These are phyloP conservation scores for Vanessa tameamea DNA, from an alignment of 1,140 invertebrate species.

Conservation along the genomic window DNA sequence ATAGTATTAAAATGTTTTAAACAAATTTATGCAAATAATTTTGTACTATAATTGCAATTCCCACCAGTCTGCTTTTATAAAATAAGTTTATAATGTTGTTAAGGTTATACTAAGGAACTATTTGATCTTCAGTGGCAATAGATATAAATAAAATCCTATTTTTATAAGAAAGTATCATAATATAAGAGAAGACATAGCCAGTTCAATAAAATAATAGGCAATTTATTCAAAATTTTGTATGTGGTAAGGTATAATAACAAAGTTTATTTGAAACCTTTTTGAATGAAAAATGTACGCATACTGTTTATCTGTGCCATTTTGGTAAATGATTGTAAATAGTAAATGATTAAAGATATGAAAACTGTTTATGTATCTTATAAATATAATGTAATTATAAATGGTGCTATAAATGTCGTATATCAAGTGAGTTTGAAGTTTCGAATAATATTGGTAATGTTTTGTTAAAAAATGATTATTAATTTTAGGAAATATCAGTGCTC, in stretches of 20 bases:
- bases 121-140: not conserved
- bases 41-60: slow-evolving; percentile 26
- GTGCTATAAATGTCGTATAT: slow-evolving; percentile 24
- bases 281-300: not conserved
- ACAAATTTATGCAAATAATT: slow-evolving; percentile 7
- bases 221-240: too few relatives aligned
- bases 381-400: slow-evolving; percentile 17
- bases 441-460: not conserved
- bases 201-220: too few relatives aligned
- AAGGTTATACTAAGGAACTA: slow-evolving; percentile 2
- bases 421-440: slow-evolving; percentile 9
- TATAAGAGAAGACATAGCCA: too few relatives aligned
- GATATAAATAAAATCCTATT: not conserved
- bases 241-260: too few relatives aligned
- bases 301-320: slow-evolving; percentile 13
- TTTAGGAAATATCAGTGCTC: slow-evolving; percentile 22
- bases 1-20: slow-evolving; percentile 5
- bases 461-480: not conserved
- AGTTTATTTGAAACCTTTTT: not conserved
- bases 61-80: slow-evolving; percentile 38
- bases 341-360: slow-evolving; percentile 3
- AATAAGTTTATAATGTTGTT: slow-evolving; percentile 18
- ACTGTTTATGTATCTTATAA: slow-evolving; percentile 16
- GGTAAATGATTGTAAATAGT: slow-evolving; percentile 24
- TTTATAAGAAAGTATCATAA: not conserved